Base-by-base conservation (phyloP, 2,888 invertebrate genomes). In the Hartigia nigra region DNA sequence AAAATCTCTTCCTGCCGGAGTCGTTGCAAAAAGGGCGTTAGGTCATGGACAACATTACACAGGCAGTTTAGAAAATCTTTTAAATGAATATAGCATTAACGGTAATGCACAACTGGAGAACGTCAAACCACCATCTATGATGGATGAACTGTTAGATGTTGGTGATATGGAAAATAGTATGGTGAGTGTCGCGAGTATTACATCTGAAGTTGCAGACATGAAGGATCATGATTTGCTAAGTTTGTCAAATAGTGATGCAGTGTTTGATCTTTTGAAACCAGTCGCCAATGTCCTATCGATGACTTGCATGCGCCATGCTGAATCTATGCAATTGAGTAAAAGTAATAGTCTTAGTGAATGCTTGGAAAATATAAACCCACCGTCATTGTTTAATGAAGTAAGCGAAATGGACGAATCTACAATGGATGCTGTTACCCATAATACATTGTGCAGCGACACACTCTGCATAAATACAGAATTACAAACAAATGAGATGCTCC, bases 121-220 rank as follows among this genome's bases (percentile, higher is more conserved):
- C 82, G 94, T 97, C 4, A 96, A 96, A 88, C 97, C 97, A 4
- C 97, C 97, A 0, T 96, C 97, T 0, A 94, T 95, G 82, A 95
- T 97, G 95, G 96, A 96, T 79, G 93, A 95, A 85, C 86, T 94
- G 9, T 83, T 89, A 0, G 91, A 91, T 74, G 86, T 82, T 9
- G 90, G 87, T 1, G 97, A 97, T 85, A 94, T 96, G 94, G 96
- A 96, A 83, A 95, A 95, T 81, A 97, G 97, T 83, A 96, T 97
- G 95, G 92, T 96, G 23, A 97, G 97, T 78, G 96, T 97, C 0
- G 95, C 96, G 0, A 97, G 97, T 88, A 95, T 97, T 79, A 95
- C 95, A 36, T 97, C 96, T 0, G 97, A 97, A 91, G 94, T 95
- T 4, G 95, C 94, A 0, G 96, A 96, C 79, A 84, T 92, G 0